phyloP scores from a whole-genome alignment of 1,140 invertebrate species.

The Magallana angulata region DNA sequence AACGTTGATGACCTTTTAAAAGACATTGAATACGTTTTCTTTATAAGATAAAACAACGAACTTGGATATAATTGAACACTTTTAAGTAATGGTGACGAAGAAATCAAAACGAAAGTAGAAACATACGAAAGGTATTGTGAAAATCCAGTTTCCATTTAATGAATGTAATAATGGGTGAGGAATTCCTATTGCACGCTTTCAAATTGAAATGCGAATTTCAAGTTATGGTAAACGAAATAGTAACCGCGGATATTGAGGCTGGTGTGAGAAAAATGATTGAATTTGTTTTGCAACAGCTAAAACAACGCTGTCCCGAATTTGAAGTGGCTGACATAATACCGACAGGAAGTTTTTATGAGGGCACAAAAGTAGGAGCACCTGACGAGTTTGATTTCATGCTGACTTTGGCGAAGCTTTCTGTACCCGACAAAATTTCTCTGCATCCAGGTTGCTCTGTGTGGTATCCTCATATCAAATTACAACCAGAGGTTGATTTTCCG shows the following conservation, averaged over 20 bases:
- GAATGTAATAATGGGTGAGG: too few species aligned
- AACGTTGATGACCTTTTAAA: too few species aligned
- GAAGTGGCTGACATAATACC: constrained; percentile 1
- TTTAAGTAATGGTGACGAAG: too few species aligned
- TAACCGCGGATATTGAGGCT: not conserved
- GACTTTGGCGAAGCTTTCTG: constrained; percentile 18
- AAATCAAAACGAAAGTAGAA: too few species aligned
- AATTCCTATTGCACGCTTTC: too few species aligned
- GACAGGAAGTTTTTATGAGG: constrained; percentile 19
- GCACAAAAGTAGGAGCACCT: constrained; percentile 17
- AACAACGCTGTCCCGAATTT: constrained; percentile 13
- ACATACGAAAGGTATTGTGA: too few species aligned
- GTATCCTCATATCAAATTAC: not conserved
- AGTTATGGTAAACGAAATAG: too few species aligned
- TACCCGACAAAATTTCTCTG: not conserved
- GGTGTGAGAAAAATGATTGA: not conserved
- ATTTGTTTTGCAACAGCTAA: not conserved
- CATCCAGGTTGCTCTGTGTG: constrained; percentile 1
- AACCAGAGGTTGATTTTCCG: not conserved
- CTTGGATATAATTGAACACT: too few species aligned
- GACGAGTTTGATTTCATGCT: constrained; percentile 44
- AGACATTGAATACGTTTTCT: too few species aligned
- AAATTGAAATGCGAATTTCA: too few species aligned
- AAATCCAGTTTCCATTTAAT: too few species aligned
- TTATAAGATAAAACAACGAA: too few species aligned